Evolutionary conservation across 1,140 invertebrate genomes (phyloP).

Genomic region (Eurosta solidaginis): DNA sequence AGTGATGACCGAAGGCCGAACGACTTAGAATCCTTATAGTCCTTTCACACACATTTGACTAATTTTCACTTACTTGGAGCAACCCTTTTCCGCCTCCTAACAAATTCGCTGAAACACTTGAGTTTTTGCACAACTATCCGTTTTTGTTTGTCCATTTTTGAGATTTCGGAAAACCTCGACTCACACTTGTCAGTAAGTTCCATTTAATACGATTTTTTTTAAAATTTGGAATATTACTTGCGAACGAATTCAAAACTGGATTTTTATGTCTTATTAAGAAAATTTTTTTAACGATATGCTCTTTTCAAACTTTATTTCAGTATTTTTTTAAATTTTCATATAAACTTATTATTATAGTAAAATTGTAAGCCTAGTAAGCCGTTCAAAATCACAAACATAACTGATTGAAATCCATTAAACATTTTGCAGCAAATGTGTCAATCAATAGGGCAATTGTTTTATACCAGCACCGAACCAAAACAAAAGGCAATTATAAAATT

Average conservation of each 20-base stretch:
- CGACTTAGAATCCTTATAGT: too few relatives aligned
- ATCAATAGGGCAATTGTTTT: conserved; percentile 1
- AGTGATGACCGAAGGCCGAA: too few relatives aligned
- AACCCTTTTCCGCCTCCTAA: neutral
- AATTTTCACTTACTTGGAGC: neutral
- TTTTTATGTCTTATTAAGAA: too few relatives aligned
- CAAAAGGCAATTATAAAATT: neutral
- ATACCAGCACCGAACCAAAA: neutral
- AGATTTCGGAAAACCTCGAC: neutral
- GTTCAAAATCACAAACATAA: neutral
- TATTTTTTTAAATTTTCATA: too few relatives aligned
- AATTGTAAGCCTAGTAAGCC: neutral
- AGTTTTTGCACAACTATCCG: neutral
- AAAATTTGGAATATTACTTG: too few relatives aligned
- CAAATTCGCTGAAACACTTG: neutral
- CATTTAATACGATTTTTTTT: too few relatives aligned
- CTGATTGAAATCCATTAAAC: neutral
- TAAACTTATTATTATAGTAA: too few relatives aligned
- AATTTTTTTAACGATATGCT: too few relatives aligned
- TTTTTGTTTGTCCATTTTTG: neutral
- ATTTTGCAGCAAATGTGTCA: conserved; percentile 22
- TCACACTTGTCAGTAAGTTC: neutral
- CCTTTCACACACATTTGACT: too few relatives aligned
- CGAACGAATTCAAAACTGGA: too few relatives aligned
- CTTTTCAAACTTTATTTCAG: too few relatives aligned